phyloP scores from a whole-genome alignment of 2,113 vertebrate genomes.

The Hucho hucho region DNA sequence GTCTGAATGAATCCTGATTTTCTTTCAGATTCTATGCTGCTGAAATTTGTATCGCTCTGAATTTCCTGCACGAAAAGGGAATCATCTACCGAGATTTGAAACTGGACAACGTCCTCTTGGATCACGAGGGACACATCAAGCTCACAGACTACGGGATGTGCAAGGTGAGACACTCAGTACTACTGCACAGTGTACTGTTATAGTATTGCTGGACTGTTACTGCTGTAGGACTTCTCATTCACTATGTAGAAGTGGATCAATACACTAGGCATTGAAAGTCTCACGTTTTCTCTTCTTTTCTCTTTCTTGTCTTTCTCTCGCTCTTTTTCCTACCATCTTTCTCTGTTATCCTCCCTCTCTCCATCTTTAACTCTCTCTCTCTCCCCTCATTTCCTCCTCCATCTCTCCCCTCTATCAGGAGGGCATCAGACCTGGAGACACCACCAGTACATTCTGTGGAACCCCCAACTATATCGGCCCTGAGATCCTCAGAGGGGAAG shows the following conservation, averaged over 20 bases:
- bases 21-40: conserved; percentile 92
- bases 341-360: no score
- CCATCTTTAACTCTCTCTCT: neutral
- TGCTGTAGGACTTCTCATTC: no score
- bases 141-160: conserved; percentile 99
- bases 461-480: conserved; percentile 98
- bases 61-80: conserved; percentile 97
- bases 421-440: conserved; percentile 95
- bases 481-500: conserved; percentile 95
- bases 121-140: conserved; percentile 96
- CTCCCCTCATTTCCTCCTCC: no score
- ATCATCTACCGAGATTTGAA: conserved; percentile 98
- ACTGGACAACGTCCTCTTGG: conserved; percentile 96
- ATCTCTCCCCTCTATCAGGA: conserved; percentile 72
- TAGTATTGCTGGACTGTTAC: no score
- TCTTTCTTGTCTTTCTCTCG: neutral
- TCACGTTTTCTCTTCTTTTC: neutral
- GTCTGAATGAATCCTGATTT: neutral
- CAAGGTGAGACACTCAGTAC: conserved; percentile 76
- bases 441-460: conserved; percentile 97
- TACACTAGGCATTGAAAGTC: no score
- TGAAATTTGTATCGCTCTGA: conserved; percentile 96
- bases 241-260: no score
- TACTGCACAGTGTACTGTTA: no score
- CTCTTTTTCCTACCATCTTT: neutral